These are phyloP conservation scores for Anhinga anhinga DNA, from an alignment of 2,113 vertebrate genomes.

Conservation along the genomic window DNA sequence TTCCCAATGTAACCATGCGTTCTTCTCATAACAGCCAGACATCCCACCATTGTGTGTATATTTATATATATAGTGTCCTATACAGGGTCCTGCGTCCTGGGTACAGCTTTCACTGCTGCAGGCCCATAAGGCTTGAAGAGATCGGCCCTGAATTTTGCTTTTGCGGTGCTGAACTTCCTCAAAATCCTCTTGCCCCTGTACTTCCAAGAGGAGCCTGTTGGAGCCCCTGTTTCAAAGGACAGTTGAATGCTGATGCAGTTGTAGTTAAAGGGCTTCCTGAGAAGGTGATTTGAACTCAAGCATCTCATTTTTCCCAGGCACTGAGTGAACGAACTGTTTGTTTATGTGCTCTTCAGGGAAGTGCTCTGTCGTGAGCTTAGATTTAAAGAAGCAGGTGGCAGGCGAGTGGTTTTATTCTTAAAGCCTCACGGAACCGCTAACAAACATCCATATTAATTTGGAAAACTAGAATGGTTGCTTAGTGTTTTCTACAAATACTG, in stretches of 20 bases:
- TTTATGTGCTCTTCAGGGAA: neutral
- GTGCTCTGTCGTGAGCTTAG: neutral
- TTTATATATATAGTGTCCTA: neutral
- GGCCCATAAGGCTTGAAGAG: neutral
- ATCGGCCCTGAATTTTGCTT: neutral
- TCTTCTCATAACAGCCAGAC: neutral
- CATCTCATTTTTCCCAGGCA: neutral
- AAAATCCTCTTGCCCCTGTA: neutral
- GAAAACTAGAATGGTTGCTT: neutral
- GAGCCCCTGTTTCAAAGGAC: neutral
- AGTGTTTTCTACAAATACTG: neutral
- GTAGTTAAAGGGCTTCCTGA: neutral
- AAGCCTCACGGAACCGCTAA: neutral
- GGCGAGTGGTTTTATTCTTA: neutral
- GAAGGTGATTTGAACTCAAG: neutral
- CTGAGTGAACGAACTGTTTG: neutral
- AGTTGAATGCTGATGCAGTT: neutral
- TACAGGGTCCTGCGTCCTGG: neutral
- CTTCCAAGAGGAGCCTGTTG: neutral
- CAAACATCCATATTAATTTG: neutral
- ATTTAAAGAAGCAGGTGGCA: neutral
- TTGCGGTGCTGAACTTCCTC: neutral
- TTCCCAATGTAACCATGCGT: neutral
- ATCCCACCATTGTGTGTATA: neutral
- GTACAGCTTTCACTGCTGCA: neutral